Conservation (phyloP, 35 echinoderm and acorn worm species). For the Amphiura filiformis region DNA sequence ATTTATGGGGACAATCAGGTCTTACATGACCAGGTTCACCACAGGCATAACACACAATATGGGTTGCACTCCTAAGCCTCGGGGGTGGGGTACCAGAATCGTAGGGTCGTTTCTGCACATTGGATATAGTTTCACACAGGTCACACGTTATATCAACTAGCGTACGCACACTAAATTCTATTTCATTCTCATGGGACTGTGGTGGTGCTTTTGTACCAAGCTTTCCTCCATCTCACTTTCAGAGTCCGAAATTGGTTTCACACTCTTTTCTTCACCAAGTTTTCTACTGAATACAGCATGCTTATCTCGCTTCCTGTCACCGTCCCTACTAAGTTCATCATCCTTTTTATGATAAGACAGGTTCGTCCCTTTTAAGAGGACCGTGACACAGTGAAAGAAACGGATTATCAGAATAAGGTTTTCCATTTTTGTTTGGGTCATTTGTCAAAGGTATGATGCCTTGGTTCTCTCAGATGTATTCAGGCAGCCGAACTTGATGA, state of each 20-base stretch:
- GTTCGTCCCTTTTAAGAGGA: background rate
- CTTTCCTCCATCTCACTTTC: background rate
- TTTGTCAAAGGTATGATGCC: background rate
- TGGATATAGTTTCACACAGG: background rate
- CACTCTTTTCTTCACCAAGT: background rate
- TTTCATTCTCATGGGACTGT: background rate
- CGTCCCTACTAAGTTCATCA: background rate
- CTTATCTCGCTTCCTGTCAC: background rate
- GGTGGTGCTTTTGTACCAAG: background rate
- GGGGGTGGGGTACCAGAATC: background rate
- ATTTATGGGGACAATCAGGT: background rate
- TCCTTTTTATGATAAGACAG: background rate
- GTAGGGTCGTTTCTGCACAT: background rate
- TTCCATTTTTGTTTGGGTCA: background rate
- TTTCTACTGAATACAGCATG: background rate
- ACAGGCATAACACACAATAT: background rate
- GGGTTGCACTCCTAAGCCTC: background rate
- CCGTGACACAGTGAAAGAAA: slow-evolving; percentile 19
- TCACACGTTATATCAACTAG: background rate
- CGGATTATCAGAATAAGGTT: background rate
- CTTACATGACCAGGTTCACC: background rate
- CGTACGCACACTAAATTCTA: background rate
- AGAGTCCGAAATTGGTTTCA: background rate
- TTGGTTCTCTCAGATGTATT: background rate
- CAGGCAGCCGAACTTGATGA: background rate